Conservation (phyloP, 1,140 invertebrate genomes). For the Chrysomallon squamiferum region DNA sequence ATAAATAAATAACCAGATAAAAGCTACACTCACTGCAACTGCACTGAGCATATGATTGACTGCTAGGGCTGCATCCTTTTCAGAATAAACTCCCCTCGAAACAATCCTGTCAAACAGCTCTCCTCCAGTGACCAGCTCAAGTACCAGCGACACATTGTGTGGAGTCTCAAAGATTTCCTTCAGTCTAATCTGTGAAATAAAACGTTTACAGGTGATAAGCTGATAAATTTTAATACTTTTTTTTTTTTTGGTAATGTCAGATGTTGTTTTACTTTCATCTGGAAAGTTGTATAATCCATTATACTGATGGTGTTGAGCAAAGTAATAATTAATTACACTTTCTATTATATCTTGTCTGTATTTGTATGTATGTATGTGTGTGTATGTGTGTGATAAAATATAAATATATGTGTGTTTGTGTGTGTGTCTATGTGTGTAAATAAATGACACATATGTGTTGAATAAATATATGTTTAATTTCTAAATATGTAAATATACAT, state of each 20-base stretch:
- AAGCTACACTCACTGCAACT: constrained; percentile 61
- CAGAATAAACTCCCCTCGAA: constrained; percentile 64
- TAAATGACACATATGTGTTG: too few relatives aligned
- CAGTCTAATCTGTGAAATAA: constrained; percentile 54
- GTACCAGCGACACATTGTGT: constrained; percentile 54
- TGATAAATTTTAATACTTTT: neutral
- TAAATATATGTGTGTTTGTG: too few relatives aligned
- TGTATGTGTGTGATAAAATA: too few relatives aligned
- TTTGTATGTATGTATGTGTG: too few relatives aligned
- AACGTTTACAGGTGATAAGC: neutral
- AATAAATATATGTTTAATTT: too few relatives aligned
- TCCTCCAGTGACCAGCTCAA: constrained; percentile 64
- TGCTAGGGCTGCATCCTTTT: constrained; percentile 65
- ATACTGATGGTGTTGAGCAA: too few relatives aligned
- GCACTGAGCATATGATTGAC: constrained; percentile 63
- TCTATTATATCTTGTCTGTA: too few relatives aligned
- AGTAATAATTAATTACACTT: too few relatives aligned
- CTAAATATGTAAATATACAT: too few relatives aligned
- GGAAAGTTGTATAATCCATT: neutral
- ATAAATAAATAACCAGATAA: too few relatives aligned
- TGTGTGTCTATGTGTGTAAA: too few relatives aligned
- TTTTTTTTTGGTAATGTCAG: neutral
- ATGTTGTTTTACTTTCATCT: neutral
- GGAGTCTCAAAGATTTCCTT: constrained; percentile 62
- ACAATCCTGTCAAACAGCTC: constrained; percentile 68